phyloP scores from a whole-genome alignment of 53 echinoderm and acorn worm genomes.

The Crossaster papposus region DNA sequence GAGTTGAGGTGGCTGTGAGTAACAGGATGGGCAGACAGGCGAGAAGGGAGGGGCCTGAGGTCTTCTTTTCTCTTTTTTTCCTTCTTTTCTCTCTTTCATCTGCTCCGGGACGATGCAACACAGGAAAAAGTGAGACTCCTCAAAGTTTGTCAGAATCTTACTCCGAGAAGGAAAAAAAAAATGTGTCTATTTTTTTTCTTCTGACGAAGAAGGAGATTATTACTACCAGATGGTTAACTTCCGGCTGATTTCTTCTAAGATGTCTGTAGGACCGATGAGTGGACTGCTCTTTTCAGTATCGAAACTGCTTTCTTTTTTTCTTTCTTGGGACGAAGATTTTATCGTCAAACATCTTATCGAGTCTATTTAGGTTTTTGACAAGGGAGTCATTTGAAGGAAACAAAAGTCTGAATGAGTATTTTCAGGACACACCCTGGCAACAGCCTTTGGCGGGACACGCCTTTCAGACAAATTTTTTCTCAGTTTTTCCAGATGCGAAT shows the following conservation, averaged over 20 bases:
- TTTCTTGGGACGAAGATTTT: too few species aligned
- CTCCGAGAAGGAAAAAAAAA: not conserved
- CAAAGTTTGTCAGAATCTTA: constrained; percentile 25
- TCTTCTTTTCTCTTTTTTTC: constrained; percentile 1
- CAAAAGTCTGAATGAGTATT: too few species aligned
- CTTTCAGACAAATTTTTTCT: too few species aligned
- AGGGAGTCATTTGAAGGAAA: too few species aligned
- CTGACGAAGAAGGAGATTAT: not conserved
- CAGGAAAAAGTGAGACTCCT: constrained; percentile 26
- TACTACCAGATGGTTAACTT: constrained; percentile 19
- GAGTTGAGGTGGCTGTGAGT: constrained; percentile 38
- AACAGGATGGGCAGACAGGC: constrained; percentile 50
- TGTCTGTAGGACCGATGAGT: constrained; percentile 18
- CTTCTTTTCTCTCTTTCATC: not conserved
- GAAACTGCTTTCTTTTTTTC: not conserved
- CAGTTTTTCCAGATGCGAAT: not conserved
- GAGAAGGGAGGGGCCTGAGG: constrained; percentile 52
- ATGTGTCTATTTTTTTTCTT: constrained; percentile 5
- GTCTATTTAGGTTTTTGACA: too few species aligned
- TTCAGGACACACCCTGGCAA: too few species aligned
- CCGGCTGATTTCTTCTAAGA: constrained; percentile 30
- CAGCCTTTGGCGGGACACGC: too few species aligned
- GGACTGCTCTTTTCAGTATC: not conserved
- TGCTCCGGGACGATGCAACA: constrained; percentile 8
- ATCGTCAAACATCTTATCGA: too few species aligned